Percentiles rank a stretch among this genome's conserved stretches.
phyloP scores from a whole-genome alignment of 2,888 invertebrate genomes.

The Pyrocoelia pectoralis region DNA sequence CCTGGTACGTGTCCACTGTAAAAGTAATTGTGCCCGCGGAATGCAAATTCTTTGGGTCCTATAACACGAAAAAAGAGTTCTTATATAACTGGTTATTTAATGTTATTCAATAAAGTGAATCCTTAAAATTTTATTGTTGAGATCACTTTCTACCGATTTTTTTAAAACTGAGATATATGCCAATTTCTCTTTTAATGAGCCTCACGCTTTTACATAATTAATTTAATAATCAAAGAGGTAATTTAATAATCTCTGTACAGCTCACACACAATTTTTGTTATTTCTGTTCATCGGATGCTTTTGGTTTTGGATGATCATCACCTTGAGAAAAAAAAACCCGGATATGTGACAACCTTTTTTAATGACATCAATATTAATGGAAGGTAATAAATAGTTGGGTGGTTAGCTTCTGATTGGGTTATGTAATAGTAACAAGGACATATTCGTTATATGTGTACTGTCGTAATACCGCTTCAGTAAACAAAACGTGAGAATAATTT shows the following conservation, averaged over 20 bases:
- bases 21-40: constrained; percentile 88
- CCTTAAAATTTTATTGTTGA: neutral
- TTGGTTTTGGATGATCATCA: no score
- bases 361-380: neutral
- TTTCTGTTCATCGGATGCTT: no score
- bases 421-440: neutral
- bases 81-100: neutral
- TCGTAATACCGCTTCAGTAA: neutral
- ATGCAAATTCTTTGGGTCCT: constrained; percentile 92
- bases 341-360: neutral
- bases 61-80: constrained; percentile 53
- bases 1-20: constrained; percentile 82
- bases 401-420: neutral
- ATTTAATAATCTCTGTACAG: no score
- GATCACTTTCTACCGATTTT: neutral
- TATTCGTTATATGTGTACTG: neutral
- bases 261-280: no score
- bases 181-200: neutral
- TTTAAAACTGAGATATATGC: neutral
- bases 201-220: neutral
- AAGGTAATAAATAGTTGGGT: neutral
- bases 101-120: neutral
- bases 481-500: constrained; percentile 9
- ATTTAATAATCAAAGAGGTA: neutral
- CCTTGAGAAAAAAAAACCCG: neutral